phyloP scores from a whole-genome alignment of 1,140 invertebrate species.

The Adelges cooleyi region DNA sequence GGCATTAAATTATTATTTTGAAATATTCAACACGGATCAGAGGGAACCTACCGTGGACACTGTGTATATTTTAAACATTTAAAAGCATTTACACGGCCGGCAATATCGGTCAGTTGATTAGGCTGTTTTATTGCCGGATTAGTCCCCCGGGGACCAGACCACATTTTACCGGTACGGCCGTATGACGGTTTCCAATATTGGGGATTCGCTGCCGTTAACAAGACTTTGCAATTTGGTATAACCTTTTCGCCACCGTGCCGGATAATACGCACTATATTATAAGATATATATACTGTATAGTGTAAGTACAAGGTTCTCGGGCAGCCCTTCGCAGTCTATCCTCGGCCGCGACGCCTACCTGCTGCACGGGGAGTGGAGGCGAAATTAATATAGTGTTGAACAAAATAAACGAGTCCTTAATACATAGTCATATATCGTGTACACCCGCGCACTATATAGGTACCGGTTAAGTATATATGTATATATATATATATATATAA shows the following conservation, averaged over 20 bases:
- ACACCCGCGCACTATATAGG: neutral
- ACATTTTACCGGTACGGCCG: neutral
- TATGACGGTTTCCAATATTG: constrained; percentile 18
- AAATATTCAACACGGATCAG: too few species aligned
- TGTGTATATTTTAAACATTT: constrained; percentile 13
- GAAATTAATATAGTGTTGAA: constrained; percentile 28
- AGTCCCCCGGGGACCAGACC: neutral
- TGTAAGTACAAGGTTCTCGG: neutral
- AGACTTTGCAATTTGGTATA: constrained; percentile 18
- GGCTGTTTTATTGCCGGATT: constrained; percentile 15
- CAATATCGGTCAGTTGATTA: neutral
- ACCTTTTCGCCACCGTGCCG: neutral
- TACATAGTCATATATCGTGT: constrained; percentile 4
- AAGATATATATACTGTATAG: too few species aligned
- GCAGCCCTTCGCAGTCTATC: neutral
- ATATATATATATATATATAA: too few species aligned
- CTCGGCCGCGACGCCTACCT: neutral
- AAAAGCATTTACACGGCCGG: neutral
- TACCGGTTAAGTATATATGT: too few species aligned
- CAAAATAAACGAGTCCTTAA: constrained; percentile 24
- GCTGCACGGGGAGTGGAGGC: neutral
- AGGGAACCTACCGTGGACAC: too few species aligned
- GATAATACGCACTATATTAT: too few species aligned
- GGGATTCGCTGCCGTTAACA: neutral
- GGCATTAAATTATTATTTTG: too few species aligned